Evolutionary conservation across 1,140 invertebrate genomes (phyloP).

Genomic region (Rhyacophila brunnea): DNA sequence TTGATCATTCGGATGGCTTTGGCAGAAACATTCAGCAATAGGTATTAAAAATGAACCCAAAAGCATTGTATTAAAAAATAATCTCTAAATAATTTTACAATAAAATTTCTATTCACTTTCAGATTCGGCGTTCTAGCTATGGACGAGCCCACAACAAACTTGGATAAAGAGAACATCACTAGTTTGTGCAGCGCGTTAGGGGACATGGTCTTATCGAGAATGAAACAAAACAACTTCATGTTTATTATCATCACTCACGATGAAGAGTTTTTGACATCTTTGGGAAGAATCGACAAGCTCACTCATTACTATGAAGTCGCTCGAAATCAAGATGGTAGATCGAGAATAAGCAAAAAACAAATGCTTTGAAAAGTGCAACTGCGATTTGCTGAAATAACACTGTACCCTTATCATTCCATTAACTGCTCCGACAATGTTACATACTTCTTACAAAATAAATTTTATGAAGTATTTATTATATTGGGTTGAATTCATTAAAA

Average conservation of each 20-base stretch:
- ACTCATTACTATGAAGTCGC: constrained; percentile 70
- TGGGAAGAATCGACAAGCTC: constrained; percentile 70
- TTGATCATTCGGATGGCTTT: constrained; percentile 94
- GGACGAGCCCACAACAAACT: constrained; percentile 98
- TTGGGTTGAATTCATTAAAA: no score
- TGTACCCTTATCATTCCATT: no score
- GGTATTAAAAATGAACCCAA: constrained; percentile 39
- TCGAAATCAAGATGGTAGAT: constrained; percentile 62
- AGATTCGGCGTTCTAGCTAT: constrained; percentile 94
- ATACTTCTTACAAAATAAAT: no score
- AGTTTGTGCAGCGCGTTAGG: constrained; percentile 83
- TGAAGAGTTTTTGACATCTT: constrained; percentile 81
- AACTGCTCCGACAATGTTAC: no score
- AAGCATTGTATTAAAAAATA: no score
- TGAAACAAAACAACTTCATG: constrained; percentile 83
- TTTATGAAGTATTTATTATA: no score
- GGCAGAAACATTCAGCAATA: constrained; percentile 89
- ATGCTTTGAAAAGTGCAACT: constrained; percentile 7
- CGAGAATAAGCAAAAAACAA: constrained; percentile 47
- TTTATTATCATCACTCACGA: constrained; percentile 98
- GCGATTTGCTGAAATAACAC: no score
- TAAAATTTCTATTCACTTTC: background rate
- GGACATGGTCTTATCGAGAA: constrained; percentile 64
- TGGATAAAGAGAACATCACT: constrained; percentile 88
- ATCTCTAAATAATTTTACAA: no score